phyloP scores from a whole-genome alignment of 2,797 vertebrate species.

The Erpetoichthys calabaricus region DNA sequence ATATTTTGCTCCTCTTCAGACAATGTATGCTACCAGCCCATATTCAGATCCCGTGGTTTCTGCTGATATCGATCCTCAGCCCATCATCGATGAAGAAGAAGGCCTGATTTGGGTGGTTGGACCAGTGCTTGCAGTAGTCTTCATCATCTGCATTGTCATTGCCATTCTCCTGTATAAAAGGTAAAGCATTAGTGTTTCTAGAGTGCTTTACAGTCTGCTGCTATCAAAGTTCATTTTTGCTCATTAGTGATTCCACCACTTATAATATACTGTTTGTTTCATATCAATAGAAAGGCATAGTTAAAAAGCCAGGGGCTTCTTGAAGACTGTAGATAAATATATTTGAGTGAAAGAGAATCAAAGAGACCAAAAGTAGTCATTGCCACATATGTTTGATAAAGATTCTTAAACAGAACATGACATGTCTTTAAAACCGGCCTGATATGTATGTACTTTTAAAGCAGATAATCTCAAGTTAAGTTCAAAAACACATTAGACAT shows the following conservation, averaged over 20 bases:
- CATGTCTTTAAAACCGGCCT: no score
- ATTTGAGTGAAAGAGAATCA: no score
- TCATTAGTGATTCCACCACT: background rate
- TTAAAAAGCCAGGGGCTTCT: background rate
- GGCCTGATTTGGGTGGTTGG: constrained; percentile 97
- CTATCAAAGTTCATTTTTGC: constrained; percentile 9
- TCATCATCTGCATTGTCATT: constrained; percentile 98
- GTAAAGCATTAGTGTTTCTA: constrained; percentile 36
- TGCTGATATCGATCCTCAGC: constrained; percentile 88
- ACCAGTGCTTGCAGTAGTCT: constrained; percentile 92
- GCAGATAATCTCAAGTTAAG: no score
- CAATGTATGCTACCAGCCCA: constrained; percentile 92
- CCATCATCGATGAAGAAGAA: constrained; percentile 96
- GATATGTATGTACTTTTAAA: no score
- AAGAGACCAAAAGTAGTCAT: no score
- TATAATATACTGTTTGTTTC: constrained; percentile 1
- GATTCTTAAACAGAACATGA: no score
- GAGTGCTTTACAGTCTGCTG: constrained; percentile 5
- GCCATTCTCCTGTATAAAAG: constrained; percentile 97
- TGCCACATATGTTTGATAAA: no score
- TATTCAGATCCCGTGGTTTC: constrained; percentile 92
- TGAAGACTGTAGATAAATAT: background rate
- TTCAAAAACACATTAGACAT: no score
- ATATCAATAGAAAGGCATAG: background rate
- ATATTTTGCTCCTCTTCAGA: constrained; percentile 39